Percentiles rank a stretch among this genome's conserved stretches.
Evolutionary conservation across 2,888 invertebrate genomes (phyloP).

Genomic region (Pelosia muscerda): DNA sequence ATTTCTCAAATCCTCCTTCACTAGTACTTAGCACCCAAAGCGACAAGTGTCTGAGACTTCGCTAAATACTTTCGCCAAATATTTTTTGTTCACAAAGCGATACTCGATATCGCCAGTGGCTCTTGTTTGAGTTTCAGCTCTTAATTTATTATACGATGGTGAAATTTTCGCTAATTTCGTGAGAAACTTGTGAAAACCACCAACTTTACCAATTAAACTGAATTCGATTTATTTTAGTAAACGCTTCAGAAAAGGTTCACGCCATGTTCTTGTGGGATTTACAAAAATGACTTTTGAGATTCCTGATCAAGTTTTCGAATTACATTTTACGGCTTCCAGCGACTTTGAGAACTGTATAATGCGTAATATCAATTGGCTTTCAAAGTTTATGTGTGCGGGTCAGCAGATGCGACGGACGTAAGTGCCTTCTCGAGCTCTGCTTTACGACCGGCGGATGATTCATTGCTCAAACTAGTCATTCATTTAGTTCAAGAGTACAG

Average conservation of each 20-base stretch:
- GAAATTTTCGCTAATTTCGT: constrained; percentile 69
- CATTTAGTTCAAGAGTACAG: neutral
- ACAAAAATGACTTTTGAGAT: constrained; percentile 62
- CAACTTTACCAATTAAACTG: constrained; percentile 77
- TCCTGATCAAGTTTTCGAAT: constrained; percentile 59
- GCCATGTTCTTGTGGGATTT: constrained; percentile 58
- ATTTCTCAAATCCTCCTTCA: constrained; percentile 15
- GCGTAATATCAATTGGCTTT: constrained; percentile 44
- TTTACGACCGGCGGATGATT: constrained; percentile 4
- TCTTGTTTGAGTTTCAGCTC: constrained; percentile 56
- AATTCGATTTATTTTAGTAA: constrained; percentile 73
- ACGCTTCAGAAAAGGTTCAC: constrained; percentile 56
- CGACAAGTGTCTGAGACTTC: constrained; percentile 22
- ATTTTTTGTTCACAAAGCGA: constrained; percentile 51
- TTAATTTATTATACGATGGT: constrained; percentile 66
- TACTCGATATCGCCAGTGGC: constrained; percentile 50
- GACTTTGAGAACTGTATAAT: constrained; percentile 43
- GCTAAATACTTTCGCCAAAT: constrained; percentile 51
- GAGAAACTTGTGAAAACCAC: constrained; percentile 60
- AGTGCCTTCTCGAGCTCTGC: constrained; percentile 16
- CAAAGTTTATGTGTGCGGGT: constrained; percentile 26
- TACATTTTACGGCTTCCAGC: constrained; percentile 53
- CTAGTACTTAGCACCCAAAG: constrained; percentile 8
- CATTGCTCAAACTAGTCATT: neutral
- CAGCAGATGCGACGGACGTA: constrained; percentile 22